phyloP scores from a whole-genome alignment of 2,797 vertebrate genomes.

The Dendrocincla fuliginosa region DNA sequence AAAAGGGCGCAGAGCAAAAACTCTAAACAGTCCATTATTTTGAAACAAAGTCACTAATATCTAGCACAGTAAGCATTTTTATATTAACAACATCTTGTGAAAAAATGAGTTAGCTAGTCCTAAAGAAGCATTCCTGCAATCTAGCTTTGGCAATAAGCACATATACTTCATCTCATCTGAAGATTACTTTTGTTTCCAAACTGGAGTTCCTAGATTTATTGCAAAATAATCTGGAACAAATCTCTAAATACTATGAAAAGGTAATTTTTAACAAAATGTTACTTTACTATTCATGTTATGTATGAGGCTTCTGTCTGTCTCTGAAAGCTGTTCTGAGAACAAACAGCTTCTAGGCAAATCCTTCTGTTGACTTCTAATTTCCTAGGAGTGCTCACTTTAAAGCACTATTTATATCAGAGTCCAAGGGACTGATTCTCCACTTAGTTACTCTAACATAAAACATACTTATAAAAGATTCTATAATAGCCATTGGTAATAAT shows the following conservation, averaged over 20 bases:
- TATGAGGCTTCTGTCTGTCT: background rate
- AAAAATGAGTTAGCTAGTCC: background rate
- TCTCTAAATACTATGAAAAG: background rate
- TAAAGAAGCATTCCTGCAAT: background rate
- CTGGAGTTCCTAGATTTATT: background rate
- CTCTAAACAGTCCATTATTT: background rate
- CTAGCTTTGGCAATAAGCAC: background rate
- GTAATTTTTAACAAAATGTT: background rate
- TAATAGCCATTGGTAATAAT: background rate
- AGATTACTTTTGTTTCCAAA: background rate
- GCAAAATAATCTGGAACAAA: slow-evolving; percentile 12
- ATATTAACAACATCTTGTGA: background rate
- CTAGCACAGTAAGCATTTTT: background rate
- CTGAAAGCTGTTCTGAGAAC: background rate
- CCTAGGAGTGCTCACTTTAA: background rate
- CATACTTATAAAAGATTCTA: background rate
- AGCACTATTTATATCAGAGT: background rate
- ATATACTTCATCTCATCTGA: background rate
- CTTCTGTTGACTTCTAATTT: background rate
- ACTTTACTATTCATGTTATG: background rate
- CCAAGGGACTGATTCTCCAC: background rate
- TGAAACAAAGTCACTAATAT: background rate
- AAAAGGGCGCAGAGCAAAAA: background rate
- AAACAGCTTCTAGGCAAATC: slow-evolving; percentile 4
- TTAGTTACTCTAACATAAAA: background rate